phyloP scores from a whole-genome alignment of 1,140 invertebrate genomes.

The Diorhabda carinulata region DNA sequence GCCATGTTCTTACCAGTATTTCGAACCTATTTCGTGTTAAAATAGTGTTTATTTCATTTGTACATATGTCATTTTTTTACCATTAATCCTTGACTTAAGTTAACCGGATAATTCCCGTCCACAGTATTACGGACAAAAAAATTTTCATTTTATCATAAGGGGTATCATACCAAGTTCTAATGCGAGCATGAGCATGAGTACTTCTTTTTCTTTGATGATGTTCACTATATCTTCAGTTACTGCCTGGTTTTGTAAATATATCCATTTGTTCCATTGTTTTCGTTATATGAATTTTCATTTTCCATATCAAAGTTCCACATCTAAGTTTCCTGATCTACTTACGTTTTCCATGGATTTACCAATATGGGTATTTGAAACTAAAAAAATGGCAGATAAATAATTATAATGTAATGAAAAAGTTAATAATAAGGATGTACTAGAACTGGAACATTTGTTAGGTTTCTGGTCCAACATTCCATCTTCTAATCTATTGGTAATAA shows the following conservation, averaged over 20 bases:
- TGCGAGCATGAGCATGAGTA: slow-evolving; percentile 1
- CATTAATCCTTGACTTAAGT: background rate
- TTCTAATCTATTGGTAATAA: background rate
- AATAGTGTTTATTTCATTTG: slow-evolving; percentile 1
- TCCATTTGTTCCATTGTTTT: background rate
- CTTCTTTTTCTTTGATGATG: slow-evolving; percentile 1
- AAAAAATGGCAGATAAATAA: background rate
- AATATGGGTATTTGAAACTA: background rate
- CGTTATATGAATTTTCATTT: background rate
- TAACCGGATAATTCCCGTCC: background rate
- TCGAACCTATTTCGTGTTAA: background rate
- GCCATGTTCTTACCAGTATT: slow-evolving; percentile 40
- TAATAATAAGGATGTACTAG: background rate
- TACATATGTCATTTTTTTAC: background rate
- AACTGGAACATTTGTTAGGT: background rate
- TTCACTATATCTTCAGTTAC: background rate
- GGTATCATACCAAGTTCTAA: background rate
- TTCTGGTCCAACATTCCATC: background rate
- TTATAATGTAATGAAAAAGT: too few relatives aligned
- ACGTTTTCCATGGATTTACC: background rate
- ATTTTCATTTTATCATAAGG: slow-evolving; percentile 6
- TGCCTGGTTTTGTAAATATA: background rate
- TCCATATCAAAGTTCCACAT: background rate
- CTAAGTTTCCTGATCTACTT: background rate
- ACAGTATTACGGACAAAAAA: background rate